A percentile compares a stretch with the other conserved stretches of the same genome.
Evolutionary conservation across 2,888 invertebrate genomes (phyloP).

Genomic region (Plebejus anna): DNA sequence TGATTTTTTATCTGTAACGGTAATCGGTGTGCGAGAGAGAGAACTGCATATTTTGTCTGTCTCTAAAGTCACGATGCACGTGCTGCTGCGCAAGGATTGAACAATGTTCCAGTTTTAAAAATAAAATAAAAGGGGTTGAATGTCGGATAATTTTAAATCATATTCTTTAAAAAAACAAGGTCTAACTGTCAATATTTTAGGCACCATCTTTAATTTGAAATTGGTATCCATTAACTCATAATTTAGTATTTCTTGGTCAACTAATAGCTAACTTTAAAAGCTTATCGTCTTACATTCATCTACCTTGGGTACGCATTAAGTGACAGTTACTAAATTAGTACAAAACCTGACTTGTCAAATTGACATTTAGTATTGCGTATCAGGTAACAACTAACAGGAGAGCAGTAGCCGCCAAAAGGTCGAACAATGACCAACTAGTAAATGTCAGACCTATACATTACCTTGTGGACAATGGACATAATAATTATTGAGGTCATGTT

Average conservation of each 20-base stretch:
- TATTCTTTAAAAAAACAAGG: not conserved
- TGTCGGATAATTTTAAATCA: not conserved
- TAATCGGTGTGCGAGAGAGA: constrained; percentile 34
- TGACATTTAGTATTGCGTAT: not conserved
- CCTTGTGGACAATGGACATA: not conserved
- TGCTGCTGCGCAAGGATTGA: constrained; percentile 40
- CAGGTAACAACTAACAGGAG: not conserved
- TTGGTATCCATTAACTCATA: too few relatives aligned
- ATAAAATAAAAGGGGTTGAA: not conserved
- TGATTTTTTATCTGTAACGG: constrained; percentile 41
- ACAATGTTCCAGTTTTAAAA: not conserved
- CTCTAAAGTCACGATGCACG: constrained; percentile 40
- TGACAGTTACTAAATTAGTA: not conserved
- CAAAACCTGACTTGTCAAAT: constrained; percentile 7
- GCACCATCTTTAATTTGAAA: too few relatives aligned
- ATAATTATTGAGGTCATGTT: not conserved
- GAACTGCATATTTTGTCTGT: constrained; percentile 30
- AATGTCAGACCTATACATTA: not conserved
- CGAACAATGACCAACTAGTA: constrained; percentile 11
- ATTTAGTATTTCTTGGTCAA: too few relatives aligned
- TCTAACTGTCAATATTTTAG: too few relatives aligned
- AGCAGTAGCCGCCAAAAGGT: constrained; percentile 5
- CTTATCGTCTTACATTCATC: not conserved
- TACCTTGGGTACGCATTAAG: not conserved
- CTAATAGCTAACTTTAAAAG: not conserved